Percentiles rank a stretch among this genome's conserved stretches.
Conservation (phyloP, 2,888 invertebrate genomes). For the Nomada ruficornis region DNA sequence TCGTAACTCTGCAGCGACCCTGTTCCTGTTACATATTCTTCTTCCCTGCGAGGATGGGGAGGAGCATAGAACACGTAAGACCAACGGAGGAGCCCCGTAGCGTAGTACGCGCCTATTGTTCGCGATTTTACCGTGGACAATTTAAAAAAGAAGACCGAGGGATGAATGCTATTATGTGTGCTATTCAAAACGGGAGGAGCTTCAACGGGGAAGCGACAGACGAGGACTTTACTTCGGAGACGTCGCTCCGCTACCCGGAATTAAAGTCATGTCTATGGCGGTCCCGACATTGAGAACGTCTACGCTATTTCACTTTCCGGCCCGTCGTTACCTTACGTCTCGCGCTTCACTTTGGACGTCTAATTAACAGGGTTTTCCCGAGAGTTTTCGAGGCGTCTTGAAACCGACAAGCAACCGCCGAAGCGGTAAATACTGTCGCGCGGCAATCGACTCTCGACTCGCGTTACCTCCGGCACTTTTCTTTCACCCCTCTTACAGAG, state of each 20-base stretch:
- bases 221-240: conserved; percentile 48
- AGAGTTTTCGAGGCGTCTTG: conserved; percentile 50
- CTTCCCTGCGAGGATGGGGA: too few species aligned
- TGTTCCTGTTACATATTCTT: too few species aligned
- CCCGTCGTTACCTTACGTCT: conserved; percentile 47
- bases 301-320: conserved; percentile 49
- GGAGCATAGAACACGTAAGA: too few species aligned
- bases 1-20: too few species aligned
- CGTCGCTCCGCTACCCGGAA: conserved; percentile 52
- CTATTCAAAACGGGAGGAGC: conserved; percentile 39
- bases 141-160: conserved; percentile 32
- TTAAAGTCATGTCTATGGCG: conserved; percentile 61
- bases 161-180: conserved; percentile 47
- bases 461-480: neutral
- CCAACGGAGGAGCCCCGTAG: too few species aligned
- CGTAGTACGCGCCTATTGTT: conserved; percentile 28
- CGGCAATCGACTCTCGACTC: conserved; percentile 21
- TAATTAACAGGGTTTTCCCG: conserved; percentile 70
- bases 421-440: conserved; percentile 54
- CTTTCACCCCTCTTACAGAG: neutral
- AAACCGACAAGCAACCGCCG: conserved; percentile 43
- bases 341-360: conserved; percentile 64
- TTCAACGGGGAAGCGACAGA: conserved; percentile 7
- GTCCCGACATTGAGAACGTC: conserved; percentile 58
- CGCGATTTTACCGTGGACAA: conserved; percentile 35